Percentiles rank a stretch among this genome's conserved stretches.
Conservation (phyloP, 1,140 invertebrate genomes). For the Caenorhabditis briggsae region DNA sequence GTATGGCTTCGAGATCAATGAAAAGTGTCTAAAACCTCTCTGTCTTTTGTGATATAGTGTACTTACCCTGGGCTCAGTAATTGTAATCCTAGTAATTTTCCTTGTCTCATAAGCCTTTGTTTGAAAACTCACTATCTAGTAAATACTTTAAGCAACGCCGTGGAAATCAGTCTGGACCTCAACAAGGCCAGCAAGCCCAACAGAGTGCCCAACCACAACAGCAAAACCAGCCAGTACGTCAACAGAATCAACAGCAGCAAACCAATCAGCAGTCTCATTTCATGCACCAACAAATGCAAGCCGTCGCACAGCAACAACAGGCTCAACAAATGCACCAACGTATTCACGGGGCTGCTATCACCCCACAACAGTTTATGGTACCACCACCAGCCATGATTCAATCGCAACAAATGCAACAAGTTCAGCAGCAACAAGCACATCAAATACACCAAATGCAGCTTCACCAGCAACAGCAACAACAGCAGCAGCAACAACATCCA, state of each 20-base stretch:
- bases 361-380: slow-evolving; percentile 48
- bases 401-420: slow-evolving; percentile 25
- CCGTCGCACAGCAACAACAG: slow-evolving; percentile 14
- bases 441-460: slow-evolving; percentile 42
- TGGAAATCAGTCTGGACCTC: slow-evolving; percentile 17
- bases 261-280: slow-evolving; percentile 6
- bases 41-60: too few species aligned
- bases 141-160: slow-evolving; percentile 11
- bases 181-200: slow-evolving; percentile 23
- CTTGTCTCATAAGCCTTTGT: too few species aligned
- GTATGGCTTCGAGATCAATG: too few species aligned
- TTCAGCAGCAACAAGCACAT: slow-evolving; percentile 20
- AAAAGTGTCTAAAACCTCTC: too few species aligned
- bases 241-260: slow-evolving; percentile 5
- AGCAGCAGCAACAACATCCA: neutral
- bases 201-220: neutral
- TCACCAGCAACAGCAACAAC: slow-evolving; percentile 12
- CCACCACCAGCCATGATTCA: slow-evolving; percentile 31
- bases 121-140: neutral
- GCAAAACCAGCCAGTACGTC: neutral
- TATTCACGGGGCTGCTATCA: slow-evolving; percentile 28
- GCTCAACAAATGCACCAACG: slow-evolving; percentile 27
- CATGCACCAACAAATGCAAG: slow-evolving; percentile 37
- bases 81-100: too few species aligned
- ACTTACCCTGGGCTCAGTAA: too few species aligned